phyloP scores from a whole-genome alignment of 1,140 invertebrate genomes.

The Manduca sexta region DNA sequence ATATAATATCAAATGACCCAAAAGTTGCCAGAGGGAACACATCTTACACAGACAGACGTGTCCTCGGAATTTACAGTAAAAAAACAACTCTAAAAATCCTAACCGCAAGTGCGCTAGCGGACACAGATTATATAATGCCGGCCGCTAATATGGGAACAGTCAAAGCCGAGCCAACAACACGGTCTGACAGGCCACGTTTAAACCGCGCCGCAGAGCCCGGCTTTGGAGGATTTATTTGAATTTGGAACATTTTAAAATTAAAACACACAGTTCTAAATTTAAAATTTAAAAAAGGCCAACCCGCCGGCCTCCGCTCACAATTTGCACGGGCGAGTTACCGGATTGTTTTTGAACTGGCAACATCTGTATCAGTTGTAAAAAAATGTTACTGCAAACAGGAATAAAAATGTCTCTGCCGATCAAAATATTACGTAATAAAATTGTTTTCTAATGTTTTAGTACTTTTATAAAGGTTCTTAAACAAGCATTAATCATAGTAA shows the following conservation, averaged over 20 bases:
- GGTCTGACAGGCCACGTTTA: slow-evolving; percentile 2
- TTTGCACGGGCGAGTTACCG: slow-evolving; percentile 2
- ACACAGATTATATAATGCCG: not conserved
- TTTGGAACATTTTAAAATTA: slow-evolving; percentile 12
- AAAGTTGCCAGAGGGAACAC: too few species aligned
- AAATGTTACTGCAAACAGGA: not conserved
- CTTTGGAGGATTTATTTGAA: slow-evolving; percentile 19
- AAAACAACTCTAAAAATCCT: too few species aligned
- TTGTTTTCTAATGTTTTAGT: too few species aligned
- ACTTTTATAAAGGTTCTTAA: too few species aligned
- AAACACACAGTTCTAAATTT: slow-evolving; percentile 6
- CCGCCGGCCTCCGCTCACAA: not conserved
- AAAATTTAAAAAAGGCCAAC: slow-evolving; percentile 9
- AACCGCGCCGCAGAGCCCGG: slow-evolving; percentile 1
- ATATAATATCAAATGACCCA: too few species aligned
- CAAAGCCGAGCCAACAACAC: not conserved
- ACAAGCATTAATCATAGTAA: too few species aligned
- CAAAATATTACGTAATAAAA: too few species aligned
- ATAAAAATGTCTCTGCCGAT: too few species aligned
- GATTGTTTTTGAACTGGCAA: slow-evolving; percentile 15
- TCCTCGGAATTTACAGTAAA: too few species aligned
- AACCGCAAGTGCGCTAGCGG: not conserved
- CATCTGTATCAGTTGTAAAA: too few species aligned
- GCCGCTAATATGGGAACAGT: not conserved
- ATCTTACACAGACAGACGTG: too few species aligned